These are phyloP conservation scores for Chaetura pelagica DNA, from an alignment of 2,113 vertebrate species.

Conservation along the genomic window DNA sequence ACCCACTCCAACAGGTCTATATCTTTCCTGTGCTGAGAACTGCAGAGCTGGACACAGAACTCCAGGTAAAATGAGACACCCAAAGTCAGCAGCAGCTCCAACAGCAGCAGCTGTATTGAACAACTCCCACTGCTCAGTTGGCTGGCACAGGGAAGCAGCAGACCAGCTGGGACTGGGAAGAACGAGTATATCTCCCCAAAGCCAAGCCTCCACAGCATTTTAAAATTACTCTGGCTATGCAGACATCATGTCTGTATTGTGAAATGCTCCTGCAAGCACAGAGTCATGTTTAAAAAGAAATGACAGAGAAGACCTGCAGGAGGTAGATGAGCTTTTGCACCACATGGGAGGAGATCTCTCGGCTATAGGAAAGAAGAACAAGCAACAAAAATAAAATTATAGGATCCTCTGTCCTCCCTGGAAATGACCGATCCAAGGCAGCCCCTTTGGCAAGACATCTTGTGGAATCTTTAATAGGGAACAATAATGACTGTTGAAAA, in stretches of 20 bases:
- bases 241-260: not conserved
- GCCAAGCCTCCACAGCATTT: not conserved
- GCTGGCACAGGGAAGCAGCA: not conserved
- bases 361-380: not conserved
- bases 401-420: not conserved
- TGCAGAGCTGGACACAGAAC: not conserved
- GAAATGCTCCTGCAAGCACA: not conserved
- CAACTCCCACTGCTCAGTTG: fast-evolving
- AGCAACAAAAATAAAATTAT: not conserved
- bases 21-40: not conserved
- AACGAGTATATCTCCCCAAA: not conserved
- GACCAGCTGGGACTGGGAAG: not conserved
- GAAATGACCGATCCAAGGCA: not conserved
- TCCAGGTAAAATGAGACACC: not conserved
- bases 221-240: not conserved
- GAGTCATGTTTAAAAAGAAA: not conserved
- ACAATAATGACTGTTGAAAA: not conserved
- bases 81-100: not conserved
- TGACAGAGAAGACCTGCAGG: not conserved
- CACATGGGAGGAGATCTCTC: not conserved
- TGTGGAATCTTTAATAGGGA: not conserved
- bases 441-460: not conserved
- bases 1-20: not conserved
- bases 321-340: not conserved
- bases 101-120: not conserved